Base-by-base conservation (phyloP, 2,113 vertebrate species). In the Phaethornis superciliosus region DNA sequence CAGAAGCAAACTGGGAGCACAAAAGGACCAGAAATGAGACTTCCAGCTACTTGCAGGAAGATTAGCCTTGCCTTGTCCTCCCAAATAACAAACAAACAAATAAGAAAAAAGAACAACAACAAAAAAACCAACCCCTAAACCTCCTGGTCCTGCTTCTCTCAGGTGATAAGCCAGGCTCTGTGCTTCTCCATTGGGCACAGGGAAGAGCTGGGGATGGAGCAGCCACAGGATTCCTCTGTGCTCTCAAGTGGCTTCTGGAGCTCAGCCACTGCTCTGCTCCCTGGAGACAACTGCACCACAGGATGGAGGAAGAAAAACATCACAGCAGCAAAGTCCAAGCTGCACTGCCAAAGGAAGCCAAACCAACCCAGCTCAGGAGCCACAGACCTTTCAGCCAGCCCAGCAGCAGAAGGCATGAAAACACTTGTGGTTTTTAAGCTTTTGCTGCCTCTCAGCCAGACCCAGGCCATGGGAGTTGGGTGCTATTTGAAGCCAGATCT, bases 401-500 rank as follows among this genome's bases (percentile, higher is more conserved):
- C 5, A 5, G 7, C 26, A 40, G 90, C 77, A 77, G 81, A 71
- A 65, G 59, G 15, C 24, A 24, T 26, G n/a, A 58, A 42, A 33
- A 42, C 4, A 4, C 33, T 19, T 11, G 2, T 13, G 86, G 27
- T 32, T 26, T 27, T 16, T 46, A 42, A 14, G 58, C 33, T 83
- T 28, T 56, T 0, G 5, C 32, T 51, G 4, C 2, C 35, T 33
- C 63, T n/a, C 44, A 15, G 81, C 18, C 62, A 28, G 46, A 37
- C 4, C 46, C 0, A 0, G 6, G n/a, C 60, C 32, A 44, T 44
- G 26, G 35, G 26, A 75, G 58, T 2, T 0, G 4, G n/a, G 13
- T 17, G 22, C 1, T 1, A 30, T 3, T 2, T 33, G 59, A 19
- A 32, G 12, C 7, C 49, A 28, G 16, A 28, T 0, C 56, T 55